Percentiles rank a stretch among this genome's conserved stretches.
phyloP scores from a whole-genome alignment of 1,140 invertebrate genomes.

The Chrysoperla carnea region DNA sequence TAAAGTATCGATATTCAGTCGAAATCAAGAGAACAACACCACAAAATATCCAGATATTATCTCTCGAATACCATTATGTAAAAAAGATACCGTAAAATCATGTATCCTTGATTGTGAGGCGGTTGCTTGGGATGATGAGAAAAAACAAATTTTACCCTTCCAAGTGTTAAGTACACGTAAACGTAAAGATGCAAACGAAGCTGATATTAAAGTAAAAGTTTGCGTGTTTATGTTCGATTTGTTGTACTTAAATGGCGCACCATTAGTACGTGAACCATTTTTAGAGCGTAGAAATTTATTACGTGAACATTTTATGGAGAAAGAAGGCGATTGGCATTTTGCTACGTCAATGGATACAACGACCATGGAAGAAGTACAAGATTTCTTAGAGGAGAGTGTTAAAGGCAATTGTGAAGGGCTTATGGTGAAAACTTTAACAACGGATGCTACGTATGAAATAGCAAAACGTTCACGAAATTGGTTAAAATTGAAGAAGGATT shows the following conservation, averaged over 20 bases:
- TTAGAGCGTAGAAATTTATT: slow-evolving; percentile 57
- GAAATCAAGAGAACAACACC: slow-evolving; percentile 98
- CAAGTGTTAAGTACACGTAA: slow-evolving; percentile 93
- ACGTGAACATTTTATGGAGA: slow-evolving; percentile 52
- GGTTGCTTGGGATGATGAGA: slow-evolving; percentile 88
- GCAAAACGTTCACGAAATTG: slow-evolving; percentile 93
- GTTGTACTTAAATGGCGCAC: slow-evolving; percentile 80
- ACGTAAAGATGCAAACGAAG: slow-evolving; percentile 79
- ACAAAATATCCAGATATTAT: slow-evolving; percentile 96
- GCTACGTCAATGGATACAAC: slow-evolving; percentile 70
- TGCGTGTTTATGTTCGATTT: slow-evolving; percentile 97
- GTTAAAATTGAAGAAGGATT: slow-evolving; percentile 97
- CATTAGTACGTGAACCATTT: slow-evolving; percentile 70
- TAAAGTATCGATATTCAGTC: slow-evolving; percentile 69
- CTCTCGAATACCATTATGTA: slow-evolving; percentile 40
- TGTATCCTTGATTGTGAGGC: slow-evolving; percentile 95
- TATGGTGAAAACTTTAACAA: slow-evolving; percentile 94
- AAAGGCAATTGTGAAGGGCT: slow-evolving; percentile 95
- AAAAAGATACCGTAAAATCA: slow-evolving; percentile 44
- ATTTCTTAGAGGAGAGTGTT: slow-evolving; percentile 90
- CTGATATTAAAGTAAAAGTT: slow-evolving; percentile 91
- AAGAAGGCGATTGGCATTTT: slow-evolving; percentile 75
- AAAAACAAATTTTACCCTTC: slow-evolving; percentile 88
- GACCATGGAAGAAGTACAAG: slow-evolving; percentile 82
- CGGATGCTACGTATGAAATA: slow-evolving; percentile 94